Evolutionary conservation across 2,797 vertebrate species (phyloP), one percentile per base, ranked within the genome.

Genomic region (Muscicapa comitata): DNA sequence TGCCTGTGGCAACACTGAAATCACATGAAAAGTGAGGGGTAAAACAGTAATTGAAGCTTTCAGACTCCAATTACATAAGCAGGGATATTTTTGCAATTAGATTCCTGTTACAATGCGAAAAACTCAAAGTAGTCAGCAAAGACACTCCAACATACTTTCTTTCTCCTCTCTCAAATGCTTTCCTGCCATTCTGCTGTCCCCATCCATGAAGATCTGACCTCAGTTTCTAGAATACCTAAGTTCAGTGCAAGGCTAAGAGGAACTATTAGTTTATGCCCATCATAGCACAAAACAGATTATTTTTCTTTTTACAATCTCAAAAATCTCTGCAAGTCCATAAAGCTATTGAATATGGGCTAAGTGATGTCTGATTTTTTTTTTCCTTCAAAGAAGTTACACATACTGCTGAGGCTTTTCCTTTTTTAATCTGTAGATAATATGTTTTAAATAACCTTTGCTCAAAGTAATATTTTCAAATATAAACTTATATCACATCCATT

Each of bases 1-100:
- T 42, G 98, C 98, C 70, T 97, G 97, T 4, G 98, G 98, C 77
- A 98, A 93, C 94, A 98, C 98, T 98, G 87, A 75, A 94, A 95
- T 51, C 70, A 86, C 40, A 93, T 28, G 67, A 57, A 91, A 73
- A 74, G 66, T 3, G 53, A 89, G 17, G 17, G 37, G 33, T 72
- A 72, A 74, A 86, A 77, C 1, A 65, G 28, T 26, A 65, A 66
- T n/a, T 47, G 35, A 66, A 88, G 48, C 33, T 92, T 91, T 87
- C 81, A 86, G 75, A 43, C 48, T 78, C 31, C 23, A 25, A 14
- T 82, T 85, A 63, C 12, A 7, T 54, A 85, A 80, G 26, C 20
- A 71, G 35, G 19, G 40, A 7, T 74, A 45, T 71, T 92, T 94
- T 76, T 87, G 63, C 40, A 65, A 20, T 63, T 50, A 61, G 68